These are phyloP conservation scores for Megalopta genalis DNA, from an alignment of 1,140 invertebrate species.

Conservation along the genomic window DNA sequence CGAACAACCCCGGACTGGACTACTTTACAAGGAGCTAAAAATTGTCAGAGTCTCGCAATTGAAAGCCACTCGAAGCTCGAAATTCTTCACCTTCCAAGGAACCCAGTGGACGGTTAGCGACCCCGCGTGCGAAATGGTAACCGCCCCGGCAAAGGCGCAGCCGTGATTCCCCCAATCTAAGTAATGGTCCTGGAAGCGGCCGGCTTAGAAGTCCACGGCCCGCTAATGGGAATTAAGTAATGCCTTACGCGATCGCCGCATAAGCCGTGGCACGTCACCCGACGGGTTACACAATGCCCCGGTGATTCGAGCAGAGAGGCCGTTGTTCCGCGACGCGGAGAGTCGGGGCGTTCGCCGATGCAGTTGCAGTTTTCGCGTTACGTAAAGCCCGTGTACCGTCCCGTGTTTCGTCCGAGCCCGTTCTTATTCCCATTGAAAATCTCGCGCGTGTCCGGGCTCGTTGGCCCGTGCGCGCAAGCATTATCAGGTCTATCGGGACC, in stretches of 20 bases:
- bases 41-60: too few relatives aligned
- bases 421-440: slow-evolving; percentile 34
- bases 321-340: neutral
- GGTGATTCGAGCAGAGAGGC: slow-evolving; percentile 18
- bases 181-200: slow-evolving; percentile 42
- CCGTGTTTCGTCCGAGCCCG: slow-evolving; percentile 15
- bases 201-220: slow-evolving; percentile 40
- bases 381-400: slow-evolving; percentile 26
- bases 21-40: too few relatives aligned
- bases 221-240: slow-evolving; percentile 52
- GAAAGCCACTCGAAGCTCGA: too few relatives aligned
- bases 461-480: neutral
- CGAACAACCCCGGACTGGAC: too few relatives aligned
- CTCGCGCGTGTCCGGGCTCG: neutral
- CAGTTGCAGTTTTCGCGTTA: slow-evolving; percentile 41
- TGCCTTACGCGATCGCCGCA: slow-evolving; percentile 16
- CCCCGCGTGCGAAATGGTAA: too few relatives aligned
- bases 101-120: too few relatives aligned
- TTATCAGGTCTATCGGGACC: slow-evolving; percentile 42
- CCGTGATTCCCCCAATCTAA: slow-evolving; percentile 38
- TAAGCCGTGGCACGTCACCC: slow-evolving; percentile 2
- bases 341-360: too few relatives aligned
- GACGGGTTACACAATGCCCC: slow-evolving; percentile 46
- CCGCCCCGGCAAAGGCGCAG: neutral
- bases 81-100: too few relatives aligned